Evolutionary conservation across 2,797 vertebrate species (phyloP).

Genomic region (Sebastes variabilis): DNA sequence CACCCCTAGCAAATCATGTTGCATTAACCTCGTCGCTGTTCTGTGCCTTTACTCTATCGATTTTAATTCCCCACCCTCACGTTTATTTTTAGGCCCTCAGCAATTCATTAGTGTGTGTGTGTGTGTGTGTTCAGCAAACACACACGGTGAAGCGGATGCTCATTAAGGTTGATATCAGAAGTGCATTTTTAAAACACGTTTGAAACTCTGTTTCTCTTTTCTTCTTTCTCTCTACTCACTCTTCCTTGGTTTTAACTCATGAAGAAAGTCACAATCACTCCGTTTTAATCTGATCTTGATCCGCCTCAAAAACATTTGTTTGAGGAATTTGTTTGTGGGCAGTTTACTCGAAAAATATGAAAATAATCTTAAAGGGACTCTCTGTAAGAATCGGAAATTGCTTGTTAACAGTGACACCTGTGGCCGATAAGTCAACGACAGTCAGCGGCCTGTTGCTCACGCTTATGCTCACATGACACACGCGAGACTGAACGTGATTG

Average conservation of each 20-base stretch:
- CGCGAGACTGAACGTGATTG: too few relatives aligned
- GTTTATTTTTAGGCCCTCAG: constrained; percentile 59
- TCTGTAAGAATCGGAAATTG: too few relatives aligned
- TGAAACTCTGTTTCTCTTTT: not conserved
- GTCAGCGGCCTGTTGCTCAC: too few relatives aligned
- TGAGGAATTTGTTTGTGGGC: not conserved
- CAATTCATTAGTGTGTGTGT: constrained; percentile 14
- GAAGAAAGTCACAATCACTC: not conserved
- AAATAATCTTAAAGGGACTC: not conserved
- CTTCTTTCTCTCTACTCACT: not conserved
- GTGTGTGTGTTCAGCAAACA: not conserved
- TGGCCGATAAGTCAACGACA: too few relatives aligned
- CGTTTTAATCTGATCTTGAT: not conserved
- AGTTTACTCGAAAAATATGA: not conserved
- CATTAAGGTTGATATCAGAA: constrained; percentile 20
- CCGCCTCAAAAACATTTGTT: too few relatives aligned
- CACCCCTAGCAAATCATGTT: constrained; percentile 8
- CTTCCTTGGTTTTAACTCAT: not conserved
- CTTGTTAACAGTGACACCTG: too few relatives aligned
- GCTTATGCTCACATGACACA: too few relatives aligned
- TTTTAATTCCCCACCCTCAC: constrained; percentile 50
- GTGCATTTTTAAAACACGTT: constrained; percentile 1
- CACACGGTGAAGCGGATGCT: not conserved
- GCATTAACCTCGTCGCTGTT: constrained; percentile 46
- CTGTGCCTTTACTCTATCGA: constrained; percentile 39